These are phyloP conservation scores for Neodiprion fabricii DNA, from an alignment of 1,140 invertebrate species.

Conservation along the genomic window DNA sequence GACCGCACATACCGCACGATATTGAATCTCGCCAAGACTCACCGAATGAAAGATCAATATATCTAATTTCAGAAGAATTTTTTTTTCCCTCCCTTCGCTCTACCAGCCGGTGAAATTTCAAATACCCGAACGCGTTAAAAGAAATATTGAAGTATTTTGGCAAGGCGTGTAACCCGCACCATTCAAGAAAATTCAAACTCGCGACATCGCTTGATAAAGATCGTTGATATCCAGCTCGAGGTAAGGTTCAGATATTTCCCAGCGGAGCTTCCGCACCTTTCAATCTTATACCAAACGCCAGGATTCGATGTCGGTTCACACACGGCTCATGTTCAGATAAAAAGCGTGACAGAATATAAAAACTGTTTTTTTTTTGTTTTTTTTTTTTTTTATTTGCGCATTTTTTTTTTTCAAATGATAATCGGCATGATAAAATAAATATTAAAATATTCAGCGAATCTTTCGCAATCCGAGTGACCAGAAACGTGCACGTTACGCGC, in stretches of 20 bases:
- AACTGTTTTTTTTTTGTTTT: too few relatives aligned
- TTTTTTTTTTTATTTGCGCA: too few relatives aligned
- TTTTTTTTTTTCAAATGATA: too few relatives aligned
- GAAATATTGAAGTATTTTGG: not conserved
- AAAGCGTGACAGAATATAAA: too few relatives aligned
- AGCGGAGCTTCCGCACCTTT: not conserved
- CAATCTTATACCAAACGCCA: not conserved
- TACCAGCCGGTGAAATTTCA: not conserved
- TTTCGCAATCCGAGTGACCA: too few relatives aligned
- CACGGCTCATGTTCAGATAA: too few relatives aligned
- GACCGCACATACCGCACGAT: not conserved
- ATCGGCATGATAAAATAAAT: too few relatives aligned
- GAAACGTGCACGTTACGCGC: too few relatives aligned
- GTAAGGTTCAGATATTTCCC: conserved; percentile 1
- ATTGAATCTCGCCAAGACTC: not conserved
- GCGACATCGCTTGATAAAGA: not conserved
- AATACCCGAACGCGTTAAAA: not conserved
- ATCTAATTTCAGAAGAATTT: not conserved
- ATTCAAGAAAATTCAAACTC: not conserved
- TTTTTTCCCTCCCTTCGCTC: not conserved
- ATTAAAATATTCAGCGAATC: too few relatives aligned
- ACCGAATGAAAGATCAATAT: not conserved
- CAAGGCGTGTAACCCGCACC: not conserved
- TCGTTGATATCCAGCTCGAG: not conserved
- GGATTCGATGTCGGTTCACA: not conserved